Conservation (phyloP, 2,888 invertebrate genomes). For the Apamea monoglypha region DNA sequence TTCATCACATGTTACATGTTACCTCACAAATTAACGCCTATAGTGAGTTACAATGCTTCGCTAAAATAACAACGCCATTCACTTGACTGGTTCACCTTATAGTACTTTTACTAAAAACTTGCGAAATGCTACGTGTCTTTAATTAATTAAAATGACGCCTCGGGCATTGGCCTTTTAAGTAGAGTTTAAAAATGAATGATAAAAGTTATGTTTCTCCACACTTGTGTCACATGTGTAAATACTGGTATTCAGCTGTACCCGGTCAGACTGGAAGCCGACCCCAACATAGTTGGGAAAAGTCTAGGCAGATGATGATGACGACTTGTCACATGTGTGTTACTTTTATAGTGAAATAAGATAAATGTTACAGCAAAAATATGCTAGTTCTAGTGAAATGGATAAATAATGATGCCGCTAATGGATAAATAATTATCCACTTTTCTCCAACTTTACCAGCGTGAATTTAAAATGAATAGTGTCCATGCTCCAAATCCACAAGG, state of each 20-base stretch:
- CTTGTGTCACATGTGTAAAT: not conserved
- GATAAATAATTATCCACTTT: slow-evolving; percentile 37
- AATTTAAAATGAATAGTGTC: slow-evolving; percentile 51
- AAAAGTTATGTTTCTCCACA: slow-evolving; percentile 24
- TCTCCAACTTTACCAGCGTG: slow-evolving; percentile 26
- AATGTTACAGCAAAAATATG: slow-evolving; percentile 5
- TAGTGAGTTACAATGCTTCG: slow-evolving; percentile 55
- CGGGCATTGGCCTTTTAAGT: too few relatives aligned
- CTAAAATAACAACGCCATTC: slow-evolving; percentile 56
- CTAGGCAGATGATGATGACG: not conserved
- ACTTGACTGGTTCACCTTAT: slow-evolving; percentile 58
- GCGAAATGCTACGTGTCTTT: slow-evolving; percentile 37
- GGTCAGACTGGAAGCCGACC: not conserved
- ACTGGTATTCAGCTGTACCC: not conserved
- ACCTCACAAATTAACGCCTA: slow-evolving; percentile 58
- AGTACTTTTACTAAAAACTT: slow-evolving; percentile 55
- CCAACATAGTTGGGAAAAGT: not conserved
- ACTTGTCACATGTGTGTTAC: not conserved
- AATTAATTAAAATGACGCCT: too few relatives aligned
- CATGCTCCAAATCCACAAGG: slow-evolving; percentile 56
- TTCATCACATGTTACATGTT: slow-evolving; percentile 61
- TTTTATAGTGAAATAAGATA: not conserved
- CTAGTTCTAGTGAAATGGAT: slow-evolving; percentile 26
- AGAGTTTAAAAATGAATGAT: slow-evolving; percentile 24
- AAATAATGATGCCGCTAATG: slow-evolving; percentile 42